Conservation (phyloP, 2,113 vertebrate species). For the Gobio gobio region DNA sequence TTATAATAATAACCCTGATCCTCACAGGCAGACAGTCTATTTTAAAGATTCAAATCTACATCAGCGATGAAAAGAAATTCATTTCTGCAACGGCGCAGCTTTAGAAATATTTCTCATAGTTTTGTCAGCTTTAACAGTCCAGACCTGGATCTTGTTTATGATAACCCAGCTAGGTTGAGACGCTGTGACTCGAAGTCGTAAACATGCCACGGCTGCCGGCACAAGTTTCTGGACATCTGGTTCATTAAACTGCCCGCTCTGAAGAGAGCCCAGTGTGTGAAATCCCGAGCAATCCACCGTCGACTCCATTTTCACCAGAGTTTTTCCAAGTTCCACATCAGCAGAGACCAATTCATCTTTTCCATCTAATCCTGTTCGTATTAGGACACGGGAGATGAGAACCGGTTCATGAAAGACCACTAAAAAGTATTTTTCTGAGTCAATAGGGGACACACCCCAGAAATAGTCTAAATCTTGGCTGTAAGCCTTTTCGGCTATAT, state of each 20-base stretch:
- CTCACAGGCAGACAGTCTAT: neutral
- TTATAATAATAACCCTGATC: too few species aligned
- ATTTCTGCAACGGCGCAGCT: too few species aligned
- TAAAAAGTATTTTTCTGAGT: constrained; percentile 72
- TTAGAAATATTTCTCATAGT: neutral
- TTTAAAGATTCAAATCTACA: neutral
- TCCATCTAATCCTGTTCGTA: constrained; percentile 73
- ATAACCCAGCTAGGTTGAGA: constrained; percentile 80
- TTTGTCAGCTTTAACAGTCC: constrained; percentile 24
- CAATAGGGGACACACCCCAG: constrained; percentile 72
- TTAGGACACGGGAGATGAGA: constrained; percentile 63
- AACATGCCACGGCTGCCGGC: constrained; percentile 64
- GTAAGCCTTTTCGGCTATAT: constrained; percentile 77
- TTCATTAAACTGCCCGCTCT: constrained; percentile 74
- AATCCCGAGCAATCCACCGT: constrained; percentile 71
- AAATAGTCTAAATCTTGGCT: constrained; percentile 69
- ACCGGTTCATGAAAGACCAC: constrained; percentile 71
- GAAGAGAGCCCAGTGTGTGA: constrained; percentile 68
- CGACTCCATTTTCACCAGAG: accelerated
- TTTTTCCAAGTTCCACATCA: constrained; percentile 76
- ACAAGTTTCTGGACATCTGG: constrained; percentile 64
- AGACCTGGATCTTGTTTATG: constrained; percentile 73
- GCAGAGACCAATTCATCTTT: constrained; percentile 69
- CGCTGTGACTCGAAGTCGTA: constrained; percentile 77
- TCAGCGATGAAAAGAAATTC: neutral